Percentiles rank a stretch among this genome's conserved stretches.
Evolutionary conservation across 2,888 invertebrate genomes (phyloP).

Genomic region (Gryllus longicercus): DNA sequence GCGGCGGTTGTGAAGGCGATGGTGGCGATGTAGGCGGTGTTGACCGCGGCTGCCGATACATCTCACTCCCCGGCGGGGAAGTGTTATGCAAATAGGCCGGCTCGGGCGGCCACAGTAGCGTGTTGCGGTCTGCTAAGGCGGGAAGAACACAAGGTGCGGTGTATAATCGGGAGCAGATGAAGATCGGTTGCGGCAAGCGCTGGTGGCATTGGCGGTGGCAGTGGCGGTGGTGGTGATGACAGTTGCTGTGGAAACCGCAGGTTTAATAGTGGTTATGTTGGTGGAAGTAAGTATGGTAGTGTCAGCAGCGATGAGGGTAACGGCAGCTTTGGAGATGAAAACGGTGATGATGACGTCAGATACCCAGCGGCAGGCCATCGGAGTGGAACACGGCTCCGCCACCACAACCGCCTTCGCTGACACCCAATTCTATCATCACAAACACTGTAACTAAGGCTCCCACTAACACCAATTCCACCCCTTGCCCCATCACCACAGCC

Average conservation of each 20-base stretch:
- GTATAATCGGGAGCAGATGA: constrained; percentile 17
- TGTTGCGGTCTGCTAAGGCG: constrained; percentile 7
- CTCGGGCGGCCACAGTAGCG: neutral
- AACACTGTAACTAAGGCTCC: no score
- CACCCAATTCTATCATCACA: no score
- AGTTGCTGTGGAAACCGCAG: no score
- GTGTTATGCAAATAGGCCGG: neutral
- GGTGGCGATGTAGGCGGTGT: neutral
- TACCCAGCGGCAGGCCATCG: neutral
- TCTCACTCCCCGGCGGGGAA: neutral
- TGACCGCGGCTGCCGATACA: neutral
- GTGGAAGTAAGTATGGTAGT: no score
- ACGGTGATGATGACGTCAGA: neutral
- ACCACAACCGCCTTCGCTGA: no score
- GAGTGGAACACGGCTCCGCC: neutral
- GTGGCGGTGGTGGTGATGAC: no score
- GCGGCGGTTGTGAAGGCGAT: neutral
- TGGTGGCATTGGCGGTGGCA: no score
- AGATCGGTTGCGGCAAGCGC: neutral
- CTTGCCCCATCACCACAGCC: no score
- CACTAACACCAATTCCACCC: no score
- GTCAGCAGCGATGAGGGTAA: no score
- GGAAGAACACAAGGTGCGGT: neutral
- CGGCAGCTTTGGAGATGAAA: no score
- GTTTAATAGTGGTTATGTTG: no score